Conservation (phyloP, 2,113 vertebrate species). For the Myxocyprinus asiaticus region DNA sequence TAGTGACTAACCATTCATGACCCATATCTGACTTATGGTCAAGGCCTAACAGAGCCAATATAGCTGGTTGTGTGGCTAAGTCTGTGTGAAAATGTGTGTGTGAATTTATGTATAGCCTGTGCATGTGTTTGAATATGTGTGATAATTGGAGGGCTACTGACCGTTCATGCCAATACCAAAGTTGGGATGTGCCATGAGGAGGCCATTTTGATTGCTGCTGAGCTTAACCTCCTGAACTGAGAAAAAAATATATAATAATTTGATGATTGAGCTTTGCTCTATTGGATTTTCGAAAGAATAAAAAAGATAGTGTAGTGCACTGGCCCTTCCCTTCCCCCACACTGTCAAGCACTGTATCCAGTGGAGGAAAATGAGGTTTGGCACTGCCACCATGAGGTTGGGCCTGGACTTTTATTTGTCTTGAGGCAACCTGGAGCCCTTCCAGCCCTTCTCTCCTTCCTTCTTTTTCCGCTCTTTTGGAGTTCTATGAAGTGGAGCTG, state of each 20-base stretch:
- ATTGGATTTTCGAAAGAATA: constrained; percentile 10
- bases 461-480: constrained; percentile 56
- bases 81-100: constrained; percentile 63
- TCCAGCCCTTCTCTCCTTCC: constrained; percentile 61
- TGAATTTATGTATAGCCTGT: constrained; percentile 1
- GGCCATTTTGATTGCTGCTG: constrained; percentile 87
- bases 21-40: too few relatives aligned
- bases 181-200: constrained; percentile 85
- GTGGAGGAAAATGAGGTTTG: constrained; percentile 67
- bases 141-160: constrained; percentile 59
- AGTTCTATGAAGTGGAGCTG: constrained; percentile 71
- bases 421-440: constrained; percentile 63
- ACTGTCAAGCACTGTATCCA: constrained; percentile 52
- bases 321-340: constrained; percentile 57
- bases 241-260: constrained; percentile 50
- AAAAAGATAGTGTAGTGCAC: constrained; percentile 28
- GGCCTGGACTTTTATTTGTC: constrained; percentile 64
- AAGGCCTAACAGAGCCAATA: too few relatives aligned
- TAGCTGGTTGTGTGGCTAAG: background rate
- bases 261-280: constrained; percentile 38
- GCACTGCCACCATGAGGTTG: constrained; percentile 75
- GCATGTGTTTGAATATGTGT: background rate
- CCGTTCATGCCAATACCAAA: constrained; percentile 58
- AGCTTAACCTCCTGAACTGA: constrained; percentile 82
- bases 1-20: too few relatives aligned